These are phyloP conservation scores for Oscheius sp. DNA, from an alignment of 2,888 invertebrate species.

Conservation along the genomic window DNA sequence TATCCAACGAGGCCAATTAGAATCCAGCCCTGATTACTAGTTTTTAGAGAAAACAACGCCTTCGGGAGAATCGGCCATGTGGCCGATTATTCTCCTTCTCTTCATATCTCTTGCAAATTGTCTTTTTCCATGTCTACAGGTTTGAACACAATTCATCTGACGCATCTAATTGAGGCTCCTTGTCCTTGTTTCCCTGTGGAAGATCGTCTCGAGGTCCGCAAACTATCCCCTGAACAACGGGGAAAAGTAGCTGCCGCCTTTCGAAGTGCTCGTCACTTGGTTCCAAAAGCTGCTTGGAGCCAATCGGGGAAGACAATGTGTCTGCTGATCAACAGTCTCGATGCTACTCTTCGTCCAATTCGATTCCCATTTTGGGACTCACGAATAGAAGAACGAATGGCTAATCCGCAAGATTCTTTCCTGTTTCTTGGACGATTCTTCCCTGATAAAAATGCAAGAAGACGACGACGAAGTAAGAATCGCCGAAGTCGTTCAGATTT, in stretches of 20 bases:
- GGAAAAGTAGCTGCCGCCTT: slow-evolving; percentile 10
- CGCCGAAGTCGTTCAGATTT: slow-evolving; percentile 3
- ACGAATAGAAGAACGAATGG: slow-evolving; percentile 17
- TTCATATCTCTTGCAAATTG: neutral
- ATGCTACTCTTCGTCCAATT: slow-evolving; percentile 8
- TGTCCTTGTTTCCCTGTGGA: slow-evolving; percentile 8
- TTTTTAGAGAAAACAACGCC: neutral
- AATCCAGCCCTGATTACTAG: neutral
- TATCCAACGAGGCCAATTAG: slow-evolving; percentile 12
- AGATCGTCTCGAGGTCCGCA: slow-evolving; percentile 13
- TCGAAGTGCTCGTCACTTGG: slow-evolving; percentile 8
- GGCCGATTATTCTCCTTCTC: neutral
- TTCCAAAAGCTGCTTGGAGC: slow-evolving; percentile 2
- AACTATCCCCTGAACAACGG: slow-evolving; percentile 1
- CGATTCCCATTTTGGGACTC: slow-evolving; percentile 25
- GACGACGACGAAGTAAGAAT: neutral
- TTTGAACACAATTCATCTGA: neutral
- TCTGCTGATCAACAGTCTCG: slow-evolving; percentile 24
- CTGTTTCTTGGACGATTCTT: slow-evolving; percentile 15
- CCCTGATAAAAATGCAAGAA: slow-evolving; percentile 8
- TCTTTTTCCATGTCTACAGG: neutral
- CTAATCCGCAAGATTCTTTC: slow-evolving; percentile 15
- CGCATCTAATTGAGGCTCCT: neutral
- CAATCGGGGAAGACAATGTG: slow-evolving; percentile 7
- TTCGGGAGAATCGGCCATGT: neutral